These are phyloP conservation scores for Trisateles emortualis DNA, from an alignment of 2,888 invertebrate species.

Conservation along the genomic window DNA sequence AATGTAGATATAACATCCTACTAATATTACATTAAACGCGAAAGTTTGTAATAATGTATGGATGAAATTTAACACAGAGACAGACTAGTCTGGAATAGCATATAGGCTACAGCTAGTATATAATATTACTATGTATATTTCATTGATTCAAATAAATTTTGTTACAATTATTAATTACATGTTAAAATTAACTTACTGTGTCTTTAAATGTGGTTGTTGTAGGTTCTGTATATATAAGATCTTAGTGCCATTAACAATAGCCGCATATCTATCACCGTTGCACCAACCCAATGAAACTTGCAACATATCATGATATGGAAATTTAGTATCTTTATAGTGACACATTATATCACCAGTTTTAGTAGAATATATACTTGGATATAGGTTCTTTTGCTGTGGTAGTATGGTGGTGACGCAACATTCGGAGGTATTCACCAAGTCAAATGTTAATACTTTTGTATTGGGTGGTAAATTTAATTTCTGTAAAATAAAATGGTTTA, in stretches of 20 bases:
- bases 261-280: slow-evolving; percentile 73
- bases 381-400: slow-evolving; percentile 36
- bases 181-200: slow-evolving; percentile 58
- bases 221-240: slow-evolving; percentile 73
- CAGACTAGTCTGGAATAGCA: no score
- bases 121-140: no score
- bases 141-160: no score
- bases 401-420: slow-evolving; percentile 67
- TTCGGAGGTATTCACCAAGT: slow-evolving; percentile 69
- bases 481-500: slow-evolving; percentile 56
- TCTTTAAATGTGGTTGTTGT: slow-evolving; percentile 61
- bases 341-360: slow-evolving; percentile 65
- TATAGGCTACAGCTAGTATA: no score
- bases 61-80: no score
- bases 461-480: slow-evolving; percentile 60
- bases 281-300: slow-evolving; percentile 74
- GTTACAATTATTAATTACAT: no score
- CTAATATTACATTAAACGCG: no score
- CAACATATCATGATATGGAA: slow-evolving; percentile 48
- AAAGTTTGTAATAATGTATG: no score
- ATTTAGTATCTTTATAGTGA: slow-evolving; percentile 49
- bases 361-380: slow-evolving; percentile 61
- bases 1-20: no score
- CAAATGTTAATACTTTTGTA: slow-evolving; percentile 67
- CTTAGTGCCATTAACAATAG: slow-evolving; percentile 73